Base-by-base conservation (phyloP, 2,797 vertebrate genomes). In the Cossypha polioptera region DNA sequence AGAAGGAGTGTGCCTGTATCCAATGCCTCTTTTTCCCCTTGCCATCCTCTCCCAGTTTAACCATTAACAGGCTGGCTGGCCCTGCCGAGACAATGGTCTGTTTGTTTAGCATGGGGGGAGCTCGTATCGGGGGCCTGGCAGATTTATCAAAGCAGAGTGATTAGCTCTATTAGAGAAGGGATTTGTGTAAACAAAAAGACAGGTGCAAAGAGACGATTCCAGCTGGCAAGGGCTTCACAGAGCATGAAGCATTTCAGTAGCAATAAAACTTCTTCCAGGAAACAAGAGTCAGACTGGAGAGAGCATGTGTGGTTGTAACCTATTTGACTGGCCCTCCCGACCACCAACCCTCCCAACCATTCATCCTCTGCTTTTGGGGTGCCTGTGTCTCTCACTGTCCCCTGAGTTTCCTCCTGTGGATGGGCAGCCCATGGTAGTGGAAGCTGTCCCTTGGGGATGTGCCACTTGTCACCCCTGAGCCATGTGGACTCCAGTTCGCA, bases 181-280 rank as follows among this genome's bases (percentile, higher is more conserved):
- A 99, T 99, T 98, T 98, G 97, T 98, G 98, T 98, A 98, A 99
- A 99, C 98, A 99, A 94, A 97, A 96, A 95, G 96, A 98, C 99
- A 99, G 99, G 98, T 99, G 99, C 97, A 96, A 95, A 95, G 94
- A 96, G 96, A 88, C 53, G 58, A 79, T 96, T 96, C 97, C 97
- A 96, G 97, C 97, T 97, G 97, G 97, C 65, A 95, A 86, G 68
- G 85, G 91, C 82, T 95, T 94, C 59, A 85, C 85, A 65, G 85
- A 93, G 83, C 94, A 96, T 62, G 85, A 92, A 96, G 94, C 93
- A 73, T 96, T 97, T 97, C 91, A 92, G 96, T 40, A 65, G 94
- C 96, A 97, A 89, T 95, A 88, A 96, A 95, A 95, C 88, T 92
- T 96, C 95, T 96, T 97, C 92, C 96, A 97, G 97, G 96, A 97